These are phyloP conservation scores for Mastacembelus armatus DNA, from an alignment of 2,797 vertebrate genomes.

Conservation along the genomic window DNA sequence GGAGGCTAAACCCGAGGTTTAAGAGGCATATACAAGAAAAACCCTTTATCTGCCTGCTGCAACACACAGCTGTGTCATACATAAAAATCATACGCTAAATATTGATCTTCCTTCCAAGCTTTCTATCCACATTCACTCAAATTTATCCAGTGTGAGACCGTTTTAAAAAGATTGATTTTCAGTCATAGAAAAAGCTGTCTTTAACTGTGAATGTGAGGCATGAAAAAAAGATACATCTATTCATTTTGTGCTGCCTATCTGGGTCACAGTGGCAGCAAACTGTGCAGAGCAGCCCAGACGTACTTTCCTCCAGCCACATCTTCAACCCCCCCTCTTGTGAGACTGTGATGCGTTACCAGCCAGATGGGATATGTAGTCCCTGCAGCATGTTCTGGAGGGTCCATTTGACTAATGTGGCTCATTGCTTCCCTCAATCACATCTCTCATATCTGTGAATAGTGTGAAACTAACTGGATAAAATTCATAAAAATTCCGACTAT, in stretches of 20 bases:
- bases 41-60: not conserved
- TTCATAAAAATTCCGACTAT: not conserved
- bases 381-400: conserved; percentile 49
- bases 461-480: no score
- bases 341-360: conserved; percentile 40
- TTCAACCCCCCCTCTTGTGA: conserved; percentile 51
- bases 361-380: conserved; percentile 67
- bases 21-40: conserved; percentile 2
- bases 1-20: conserved; percentile 4
- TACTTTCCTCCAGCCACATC: conserved; percentile 42
- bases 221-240: not conserved
- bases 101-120: conserved; percentile 26
- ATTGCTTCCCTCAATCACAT: not conserved
- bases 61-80: conserved; percentile 6
- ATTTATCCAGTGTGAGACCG: conserved; percentile 2
- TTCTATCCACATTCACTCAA: not conserved
- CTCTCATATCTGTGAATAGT: no score
- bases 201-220: not conserved
- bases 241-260: conserved; percentile 45
- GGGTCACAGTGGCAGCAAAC: conserved; percentile 32
- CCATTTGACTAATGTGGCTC: conserved; percentile 43
- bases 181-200: conserved; percentile 1
- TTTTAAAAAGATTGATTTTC: not conserved
- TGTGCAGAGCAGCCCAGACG: conserved; percentile 16
- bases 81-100: conserved; percentile 6